A percentile compares a stretch with the other conserved stretches of the same genome.
phyloP scores from a whole-genome alignment of 2,888 invertebrate species.

The Lymantria monacha region DNA sequence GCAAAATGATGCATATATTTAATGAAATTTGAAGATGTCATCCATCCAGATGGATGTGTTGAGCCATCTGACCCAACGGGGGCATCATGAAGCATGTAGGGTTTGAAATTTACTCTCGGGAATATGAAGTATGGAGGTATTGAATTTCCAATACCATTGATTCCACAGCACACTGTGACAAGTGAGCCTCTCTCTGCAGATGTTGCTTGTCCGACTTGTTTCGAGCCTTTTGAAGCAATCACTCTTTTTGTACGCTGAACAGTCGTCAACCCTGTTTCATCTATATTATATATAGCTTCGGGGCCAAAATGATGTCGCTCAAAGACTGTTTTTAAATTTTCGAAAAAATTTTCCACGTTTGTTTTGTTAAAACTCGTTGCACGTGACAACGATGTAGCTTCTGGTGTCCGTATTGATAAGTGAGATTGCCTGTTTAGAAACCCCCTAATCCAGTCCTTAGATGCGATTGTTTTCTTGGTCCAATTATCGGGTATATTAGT shows the following conservation, averaged over 20 bases:
- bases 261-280: slow-evolving; percentile 19
- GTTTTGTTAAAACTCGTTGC: too few relatives aligned
- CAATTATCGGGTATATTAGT: slow-evolving; percentile 22
- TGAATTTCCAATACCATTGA: slow-evolving; percentile 21
- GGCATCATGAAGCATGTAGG: slow-evolving; percentile 12
- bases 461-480: slow-evolving; percentile 23
- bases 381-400: slow-evolving; percentile 24
- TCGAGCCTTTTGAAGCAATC: slow-evolving; percentile 25
- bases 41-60: slow-evolving; percentile 3
- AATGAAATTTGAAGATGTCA: slow-evolving; percentile 1
- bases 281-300: slow-evolving; percentile 31
- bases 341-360: neutral
- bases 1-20: slow-evolving; percentile 5
- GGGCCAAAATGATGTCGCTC: slow-evolving; percentile 24
- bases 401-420: slow-evolving; percentile 25
- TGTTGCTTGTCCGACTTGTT: slow-evolving; percentile 32
- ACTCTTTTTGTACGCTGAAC: slow-evolving; percentile 17
- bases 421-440: slow-evolving; percentile 14
- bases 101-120: slow-evolving; percentile 22
- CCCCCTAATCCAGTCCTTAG: slow-evolving; percentile 13
- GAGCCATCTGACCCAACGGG: neutral
- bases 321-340: slow-evolving; percentile 11
- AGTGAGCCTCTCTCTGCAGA: slow-evolving; percentile 27
- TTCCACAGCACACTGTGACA: slow-evolving; percentile 15
- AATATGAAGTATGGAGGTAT: slow-evolving; percentile 19